These are phyloP conservation scores for Marcusenius ussheri DNA, from an alignment of 2,113 vertebrate species.

Conservation along the genomic window DNA sequence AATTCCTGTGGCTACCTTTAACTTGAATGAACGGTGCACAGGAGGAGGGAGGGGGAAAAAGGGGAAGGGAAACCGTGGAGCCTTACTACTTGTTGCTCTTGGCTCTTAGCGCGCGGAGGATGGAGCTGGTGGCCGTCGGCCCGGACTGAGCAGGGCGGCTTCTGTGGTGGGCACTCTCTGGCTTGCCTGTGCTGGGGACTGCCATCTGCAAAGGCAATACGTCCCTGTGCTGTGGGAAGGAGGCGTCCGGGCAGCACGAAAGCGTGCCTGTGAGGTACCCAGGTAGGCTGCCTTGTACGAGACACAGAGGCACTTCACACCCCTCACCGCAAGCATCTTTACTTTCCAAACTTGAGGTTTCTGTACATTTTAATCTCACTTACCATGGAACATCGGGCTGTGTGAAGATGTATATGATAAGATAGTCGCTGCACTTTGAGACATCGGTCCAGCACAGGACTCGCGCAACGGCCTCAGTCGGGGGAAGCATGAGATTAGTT, in stretches of 20 bases:
- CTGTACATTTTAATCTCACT: background rate
- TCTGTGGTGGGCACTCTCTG: slow-evolving; percentile 49
- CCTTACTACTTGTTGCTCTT: slow-evolving; percentile 63
- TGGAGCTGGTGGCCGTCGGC: slow-evolving; percentile 47
- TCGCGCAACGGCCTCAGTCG: background rate
- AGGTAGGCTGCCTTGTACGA: slow-evolving; percentile 13
- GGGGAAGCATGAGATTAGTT: background rate
- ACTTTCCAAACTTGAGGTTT: background rate
- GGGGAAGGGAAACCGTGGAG: slow-evolving; percentile 41
- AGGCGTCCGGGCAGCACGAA: slow-evolving; percentile 35
- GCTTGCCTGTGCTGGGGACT: background rate
- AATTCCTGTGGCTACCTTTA: slow-evolving; percentile 39
- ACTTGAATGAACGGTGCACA: slow-evolving; percentile 40
- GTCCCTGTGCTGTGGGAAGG: slow-evolving; percentile 18
- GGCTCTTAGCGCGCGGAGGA: slow-evolving; percentile 40
- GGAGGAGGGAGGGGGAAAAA: slow-evolving; percentile 24
- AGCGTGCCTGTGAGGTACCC: slow-evolving; percentile 31
- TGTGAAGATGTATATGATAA: background rate
- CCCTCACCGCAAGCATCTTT: background rate
- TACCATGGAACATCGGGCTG: background rate
- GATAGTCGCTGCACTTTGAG: background rate
- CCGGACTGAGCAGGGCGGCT: slow-evolving; percentile 40
- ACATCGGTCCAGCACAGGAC: background rate
- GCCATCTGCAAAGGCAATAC: background rate
- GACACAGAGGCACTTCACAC: background rate